Base-by-base conservation (phyloP, 2,888 invertebrate species). In the Cephus pulcher region DNA sequence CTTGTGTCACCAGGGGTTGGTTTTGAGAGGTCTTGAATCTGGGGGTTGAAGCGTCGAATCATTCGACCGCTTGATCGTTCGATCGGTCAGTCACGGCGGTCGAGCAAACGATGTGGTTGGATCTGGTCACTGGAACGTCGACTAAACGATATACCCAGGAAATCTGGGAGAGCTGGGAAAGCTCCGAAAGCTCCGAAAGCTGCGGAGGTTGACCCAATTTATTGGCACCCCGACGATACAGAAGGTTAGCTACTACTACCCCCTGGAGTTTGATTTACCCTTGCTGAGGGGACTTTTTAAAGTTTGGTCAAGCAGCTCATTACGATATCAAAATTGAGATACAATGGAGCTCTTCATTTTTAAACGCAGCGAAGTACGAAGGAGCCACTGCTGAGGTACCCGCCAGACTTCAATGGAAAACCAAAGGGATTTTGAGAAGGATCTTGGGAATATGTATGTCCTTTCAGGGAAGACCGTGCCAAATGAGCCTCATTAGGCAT, bases 401-500 rank as follows among this genome's bases (percentile, higher is more conserved):
- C 23, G 23, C 23, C 9, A 23, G 56, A 23, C 23, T 56, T 1
- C 0, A 56, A 23, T 56, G 56, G 23, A 56, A 56, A 56, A 56
- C 56, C 56, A 23, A 23, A 23, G 23, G 23, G 23, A 56, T 6
- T 9, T 56, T 6, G 2, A 56, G 23, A 23, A 56, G 23, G 9
- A 56, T 9, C 15, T 23, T 56, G 56, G 56, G 1, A 56, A 56
- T 9, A 23, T 23, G 56, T 12, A 23, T 56, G 56, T 56, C 23
- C 56, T 56, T 56, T 23, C 23, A 70, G 30, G 73, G 76, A 76
- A 77, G 78, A 81, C 81, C 85, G 84, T 84, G 84, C 85, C 84
- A 83, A 88, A 88, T 85, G 84, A 88, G 88, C 84, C 86, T 86
- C 88, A 85, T 88, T 89, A 89, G 84, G 81, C 83, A 85, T 82